Base-by-base conservation (phyloP, 1,140 invertebrate genomes). In the Hylaeus anthracinus region DNA sequence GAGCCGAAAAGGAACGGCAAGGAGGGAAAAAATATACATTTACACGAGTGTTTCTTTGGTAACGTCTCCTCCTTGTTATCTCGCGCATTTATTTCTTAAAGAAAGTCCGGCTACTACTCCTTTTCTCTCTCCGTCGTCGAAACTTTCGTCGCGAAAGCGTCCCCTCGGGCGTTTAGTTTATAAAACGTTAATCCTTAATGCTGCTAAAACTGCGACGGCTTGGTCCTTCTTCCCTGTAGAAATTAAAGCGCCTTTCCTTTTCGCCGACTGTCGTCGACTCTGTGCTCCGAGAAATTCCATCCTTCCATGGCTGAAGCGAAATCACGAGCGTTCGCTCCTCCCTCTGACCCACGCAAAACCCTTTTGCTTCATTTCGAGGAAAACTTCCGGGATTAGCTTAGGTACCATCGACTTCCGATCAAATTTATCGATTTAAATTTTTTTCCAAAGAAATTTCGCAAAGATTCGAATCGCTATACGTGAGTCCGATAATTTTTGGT, bases 141-240 rank as follows among this genome's bases (percentile, higher is more conserved):
- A 86, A 83, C 77, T 83, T 77, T 83, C 81, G 60, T 81, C 70
- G 72, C 61, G 78, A 72, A 86, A 87, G 71, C 76, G 61, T 81
- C 63, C 73, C 37, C 78, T 63, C 71, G 72, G 70, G 64, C 77
- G 73, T 87, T 78, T 86, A 83, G 81, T 83, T 86, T 86, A 87
- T 80, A 87, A 86, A 87, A 87, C 81, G 85, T 87, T 87, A 72
- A 84, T 86, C 82, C 84, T 87, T 86, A 87, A 87, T 87, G 86
- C 84, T 78, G 78, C 73, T 87, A 87, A 87, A 82, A 86, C 81
- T 51, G 84, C 86, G 69, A 83, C 84, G 86, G 84, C 84, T 81
- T 67, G 63, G 56, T 75, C 84, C 82, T 80, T 61, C 77, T 71
- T 75, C 55, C 45, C 58, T 45, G 3, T 48, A 39, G 77, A 72